phyloP scores from a whole-genome alignment of 2,113 vertebrate genomes.

The Bambusicola thoracicus region DNA sequence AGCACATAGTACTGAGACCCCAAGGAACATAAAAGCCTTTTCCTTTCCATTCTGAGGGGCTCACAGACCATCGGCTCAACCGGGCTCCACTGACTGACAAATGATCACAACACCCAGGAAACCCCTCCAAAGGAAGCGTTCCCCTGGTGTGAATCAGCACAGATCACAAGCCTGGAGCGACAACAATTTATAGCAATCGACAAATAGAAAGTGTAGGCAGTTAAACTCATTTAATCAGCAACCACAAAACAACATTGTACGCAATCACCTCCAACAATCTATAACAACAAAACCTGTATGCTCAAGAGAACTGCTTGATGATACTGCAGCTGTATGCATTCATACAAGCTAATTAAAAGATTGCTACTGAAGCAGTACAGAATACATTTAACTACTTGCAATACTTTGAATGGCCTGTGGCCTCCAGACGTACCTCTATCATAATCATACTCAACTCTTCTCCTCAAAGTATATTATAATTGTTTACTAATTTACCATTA shows the following conservation, averaged over 20 bases:
- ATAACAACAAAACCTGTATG: conserved; percentile 41
- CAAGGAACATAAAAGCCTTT: not conserved
- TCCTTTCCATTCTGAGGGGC: not conserved
- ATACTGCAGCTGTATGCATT: conserved; percentile 49
- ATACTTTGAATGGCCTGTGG: conserved; percentile 27
- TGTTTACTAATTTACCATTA: conserved; percentile 66
- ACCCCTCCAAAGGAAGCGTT: not conserved
- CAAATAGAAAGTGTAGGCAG: not conserved
- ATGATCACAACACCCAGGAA: not conserved
- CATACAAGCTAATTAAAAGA: conserved; percentile 50
- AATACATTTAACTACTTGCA: conserved; percentile 51
- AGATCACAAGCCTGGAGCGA: not conserved
- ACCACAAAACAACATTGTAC: conserved; percentile 11
- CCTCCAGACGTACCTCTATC: conserved; percentile 39
- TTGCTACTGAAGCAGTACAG: conserved; percentile 25
- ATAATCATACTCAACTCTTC: conserved; percentile 34
- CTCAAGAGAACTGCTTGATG: conserved; percentile 47
- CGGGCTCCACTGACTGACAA: not conserved
- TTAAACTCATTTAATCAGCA: conserved; percentile 27
- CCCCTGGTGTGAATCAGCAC: not conserved
- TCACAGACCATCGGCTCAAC: not conserved
- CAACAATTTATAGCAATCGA: conserved; percentile 17
- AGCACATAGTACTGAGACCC: not conserved
- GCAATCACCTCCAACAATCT: conserved; percentile 50
- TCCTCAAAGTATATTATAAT: conserved; percentile 57